Base-by-base conservation (phyloP, 2,113 vertebrate species). In the Ochotona princeps region DNA sequence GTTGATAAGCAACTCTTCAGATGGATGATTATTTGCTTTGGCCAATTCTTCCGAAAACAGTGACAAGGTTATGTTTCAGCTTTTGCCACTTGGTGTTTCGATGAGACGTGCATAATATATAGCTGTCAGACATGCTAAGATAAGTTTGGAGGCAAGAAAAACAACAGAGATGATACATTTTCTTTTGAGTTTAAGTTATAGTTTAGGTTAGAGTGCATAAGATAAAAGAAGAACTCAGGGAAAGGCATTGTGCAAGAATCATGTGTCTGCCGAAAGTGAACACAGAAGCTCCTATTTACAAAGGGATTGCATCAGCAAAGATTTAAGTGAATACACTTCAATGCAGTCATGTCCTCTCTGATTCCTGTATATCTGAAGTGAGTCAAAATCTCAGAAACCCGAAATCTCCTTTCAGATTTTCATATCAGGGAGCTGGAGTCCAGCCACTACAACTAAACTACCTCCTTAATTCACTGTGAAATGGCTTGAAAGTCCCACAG, bases 381-480 rank as follows among this genome's bases (percentile, higher is more conserved):
- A 93, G 20, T 47, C 21, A 54, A 86, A 81, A 63, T 67, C 81
- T 93, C 72, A 90, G 54, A 83, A 72, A 2, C 26, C 87, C 23
- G 30, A 38, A 78, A 57, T 82, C 57, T 72, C 15, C 10, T 26
- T 35, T 76, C 5, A 25, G 13, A 54, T 83, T 7, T 92, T 87
- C 32, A 51, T 0, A n/a, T 70, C 4, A 83, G 9, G 1, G 7
- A 44, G 38, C 38, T 75, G 2, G 23, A 75, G 38, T 44, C 38
- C 38, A 44, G 38, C 38, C 3, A 44, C 38, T 91, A 86, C 79
- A n/a, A 61, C 28, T 75, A 38, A 89, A 60, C 32, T 91, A 13
- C 17, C 20, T 75, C 17, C 11, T 49, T 10, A 83, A 80, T 26
- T 54, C 30, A 91, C 11, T 74, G 23, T 86, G 35, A 80, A 92